A percentile compares a stretch with the other conserved stretches of the same genome.
These are phyloP conservation scores for Psilopogon haemacephalus DNA, from an alignment of 2,113 vertebrate genomes.

Conservation along the genomic window DNA sequence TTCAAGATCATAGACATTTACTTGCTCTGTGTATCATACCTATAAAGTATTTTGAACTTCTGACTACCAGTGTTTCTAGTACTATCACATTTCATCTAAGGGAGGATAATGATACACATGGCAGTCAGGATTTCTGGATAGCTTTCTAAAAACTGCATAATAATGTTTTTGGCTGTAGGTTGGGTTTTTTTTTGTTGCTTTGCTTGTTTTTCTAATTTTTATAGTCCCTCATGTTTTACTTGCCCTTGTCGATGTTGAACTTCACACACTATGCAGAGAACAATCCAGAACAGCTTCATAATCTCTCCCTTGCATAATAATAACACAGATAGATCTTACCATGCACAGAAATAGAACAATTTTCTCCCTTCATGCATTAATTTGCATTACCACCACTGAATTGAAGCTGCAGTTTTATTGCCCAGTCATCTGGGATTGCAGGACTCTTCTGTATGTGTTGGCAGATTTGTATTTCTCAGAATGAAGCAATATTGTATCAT, in stretches of 20 bases:
- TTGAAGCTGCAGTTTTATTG: background rate
- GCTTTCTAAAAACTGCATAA: background rate
- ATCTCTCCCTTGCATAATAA: background rate
- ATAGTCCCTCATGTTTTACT: background rate
- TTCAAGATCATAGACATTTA: background rate
- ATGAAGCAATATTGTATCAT: background rate
- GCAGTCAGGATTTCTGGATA: background rate
- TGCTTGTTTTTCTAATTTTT: background rate
- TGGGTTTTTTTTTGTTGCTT: too few relatives aligned
- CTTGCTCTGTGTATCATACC: background rate
- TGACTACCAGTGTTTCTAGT: background rate
- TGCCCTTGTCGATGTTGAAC: background rate
- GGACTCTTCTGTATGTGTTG: background rate
- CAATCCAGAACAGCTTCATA: background rate
- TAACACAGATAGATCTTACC: background rate
- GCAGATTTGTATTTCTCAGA: background rate
- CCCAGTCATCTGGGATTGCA: background rate
- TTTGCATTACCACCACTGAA: slow-evolving; percentile 3
- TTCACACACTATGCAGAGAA: background rate
- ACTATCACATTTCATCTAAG: background rate
- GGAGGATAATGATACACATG: accelerated
- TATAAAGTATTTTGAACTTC: background rate
- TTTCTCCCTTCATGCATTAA: background rate
- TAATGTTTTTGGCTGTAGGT: background rate
- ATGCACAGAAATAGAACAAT: background rate